Evolutionary conservation across 1,140 invertebrate genomes (phyloP).

Genomic region (Trinorchestia longiramus): DNA sequence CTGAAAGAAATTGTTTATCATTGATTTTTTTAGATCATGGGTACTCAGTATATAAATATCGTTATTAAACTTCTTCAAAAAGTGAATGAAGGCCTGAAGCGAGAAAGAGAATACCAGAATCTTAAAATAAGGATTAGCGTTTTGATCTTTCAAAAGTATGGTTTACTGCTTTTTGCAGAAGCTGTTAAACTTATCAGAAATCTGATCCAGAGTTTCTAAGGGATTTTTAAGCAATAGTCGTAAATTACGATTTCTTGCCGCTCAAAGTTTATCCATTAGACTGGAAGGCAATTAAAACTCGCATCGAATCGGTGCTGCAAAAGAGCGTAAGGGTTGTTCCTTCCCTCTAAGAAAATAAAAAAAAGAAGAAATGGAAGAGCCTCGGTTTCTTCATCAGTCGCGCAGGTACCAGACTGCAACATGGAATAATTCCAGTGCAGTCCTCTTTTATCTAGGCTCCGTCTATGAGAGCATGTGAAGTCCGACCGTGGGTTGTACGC

Average conservation of each 20-base stretch:
- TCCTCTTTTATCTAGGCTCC: no score
- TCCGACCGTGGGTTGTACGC: no score
- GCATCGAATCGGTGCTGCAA: not conserved
- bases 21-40: no score
- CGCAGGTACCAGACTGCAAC: not conserved
- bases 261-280: slow-evolving; percentile 26
- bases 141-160: not conserved
- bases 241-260: slow-evolving; percentile 13
- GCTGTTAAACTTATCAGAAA: not conserved
- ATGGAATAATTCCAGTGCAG: no score
- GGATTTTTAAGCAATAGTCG: slow-evolving; percentile 8
- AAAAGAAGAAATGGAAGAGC: not conserved
- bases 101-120: not conserved
- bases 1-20: no score
- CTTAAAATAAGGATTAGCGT: not conserved
- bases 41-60: not conserved
- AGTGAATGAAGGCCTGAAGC: not conserved
- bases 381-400: not conserved
- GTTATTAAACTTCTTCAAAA: not conserved
- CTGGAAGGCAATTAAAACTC: slow-evolving; percentile 30
- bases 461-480: no score
- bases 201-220: not conserved
- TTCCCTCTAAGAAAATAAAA: not conserved
- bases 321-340: not conserved
- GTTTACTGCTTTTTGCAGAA: not conserved